These are phyloP conservation scores for Lochmaea crataegi DNA, from an alignment of 2,888 invertebrate genomes.

Conservation along the genomic window DNA sequence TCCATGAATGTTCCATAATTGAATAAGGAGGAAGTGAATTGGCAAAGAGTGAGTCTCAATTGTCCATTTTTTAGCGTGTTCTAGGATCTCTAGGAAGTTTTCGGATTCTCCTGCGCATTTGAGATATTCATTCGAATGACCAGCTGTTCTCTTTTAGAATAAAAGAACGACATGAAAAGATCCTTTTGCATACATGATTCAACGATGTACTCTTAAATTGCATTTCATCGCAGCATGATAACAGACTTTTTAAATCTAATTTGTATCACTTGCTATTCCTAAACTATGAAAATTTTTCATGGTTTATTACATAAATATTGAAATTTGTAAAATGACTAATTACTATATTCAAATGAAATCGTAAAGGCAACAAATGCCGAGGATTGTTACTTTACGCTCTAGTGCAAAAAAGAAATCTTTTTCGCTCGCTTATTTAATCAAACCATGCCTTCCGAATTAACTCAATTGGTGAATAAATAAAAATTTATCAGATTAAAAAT, in stretches of 20 bases:
- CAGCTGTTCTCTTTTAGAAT: slow-evolving; percentile 8
- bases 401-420: too few species aligned
- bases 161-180: not conserved
- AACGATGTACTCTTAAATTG: slow-evolving; percentile 1
- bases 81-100: slow-evolving; percentile 8
- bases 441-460: too few species aligned
- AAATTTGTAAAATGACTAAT: too few species aligned
- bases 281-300: too few species aligned
- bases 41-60: slow-evolving; percentile 35
- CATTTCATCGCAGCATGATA: not conserved
- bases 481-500: too few species aligned
- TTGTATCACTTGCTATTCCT: not conserved
- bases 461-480: too few species aligned
- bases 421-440: too few species aligned
- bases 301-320: too few species aligned
- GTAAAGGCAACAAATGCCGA: too few species aligned
- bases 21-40: slow-evolving; percentile 43
- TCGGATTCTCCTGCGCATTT: slow-evolving; percentile 7
- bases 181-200: slow-evolving; percentile 10
- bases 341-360: too few species aligned
- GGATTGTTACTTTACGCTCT: too few species aligned
- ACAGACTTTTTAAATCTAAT: not conserved
- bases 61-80: slow-evolving; percentile 35
- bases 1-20: slow-evolving; percentile 43
- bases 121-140: slow-evolving; percentile 11